Evolutionary conservation across 2,113 vertebrate species (phyloP).

Genomic region (Aramus guarauna): DNA sequence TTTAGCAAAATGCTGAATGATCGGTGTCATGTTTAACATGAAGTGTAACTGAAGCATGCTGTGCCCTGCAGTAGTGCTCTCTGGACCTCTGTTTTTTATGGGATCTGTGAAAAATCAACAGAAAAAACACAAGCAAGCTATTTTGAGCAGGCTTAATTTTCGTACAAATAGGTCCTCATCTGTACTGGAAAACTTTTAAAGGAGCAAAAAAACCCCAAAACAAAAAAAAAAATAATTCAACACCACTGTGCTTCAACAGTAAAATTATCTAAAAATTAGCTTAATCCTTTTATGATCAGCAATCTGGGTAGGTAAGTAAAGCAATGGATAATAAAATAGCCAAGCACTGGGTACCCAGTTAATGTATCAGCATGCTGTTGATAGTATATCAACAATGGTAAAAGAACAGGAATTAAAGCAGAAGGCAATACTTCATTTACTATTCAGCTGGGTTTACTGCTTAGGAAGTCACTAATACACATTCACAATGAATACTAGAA

Average conservation of each 20-base stretch:
- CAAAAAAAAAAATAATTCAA: not conserved
- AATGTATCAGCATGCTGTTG: not conserved
- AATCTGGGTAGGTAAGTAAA: not conserved
- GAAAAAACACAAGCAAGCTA: not conserved
- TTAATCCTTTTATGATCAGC: not conserved
- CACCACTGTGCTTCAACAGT: not conserved
- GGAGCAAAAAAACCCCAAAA: not conserved
- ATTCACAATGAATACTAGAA: not conserved
- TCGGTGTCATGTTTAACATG: not conserved
- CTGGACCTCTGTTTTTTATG: not conserved
- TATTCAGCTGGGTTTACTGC: not conserved
- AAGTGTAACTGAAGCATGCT: not conserved
- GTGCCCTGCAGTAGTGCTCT: not conserved
- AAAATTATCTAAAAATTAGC: not conserved
- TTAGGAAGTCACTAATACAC: slow-evolving; percentile 5
- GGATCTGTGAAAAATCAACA: not conserved
- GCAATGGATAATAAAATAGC: not conserved
- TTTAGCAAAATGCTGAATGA: not conserved
- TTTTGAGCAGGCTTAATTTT: not conserved
- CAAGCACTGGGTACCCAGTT: not conserved
- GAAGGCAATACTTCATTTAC: not conserved
- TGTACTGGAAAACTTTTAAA: not conserved
- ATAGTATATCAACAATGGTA: not conserved
- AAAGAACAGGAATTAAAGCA: slow-evolving; percentile 23
- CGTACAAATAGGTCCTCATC: not conserved